Base-by-base conservation (phyloP, 2,113 vertebrate genomes). In the Lophotis ruficrista region DNA sequence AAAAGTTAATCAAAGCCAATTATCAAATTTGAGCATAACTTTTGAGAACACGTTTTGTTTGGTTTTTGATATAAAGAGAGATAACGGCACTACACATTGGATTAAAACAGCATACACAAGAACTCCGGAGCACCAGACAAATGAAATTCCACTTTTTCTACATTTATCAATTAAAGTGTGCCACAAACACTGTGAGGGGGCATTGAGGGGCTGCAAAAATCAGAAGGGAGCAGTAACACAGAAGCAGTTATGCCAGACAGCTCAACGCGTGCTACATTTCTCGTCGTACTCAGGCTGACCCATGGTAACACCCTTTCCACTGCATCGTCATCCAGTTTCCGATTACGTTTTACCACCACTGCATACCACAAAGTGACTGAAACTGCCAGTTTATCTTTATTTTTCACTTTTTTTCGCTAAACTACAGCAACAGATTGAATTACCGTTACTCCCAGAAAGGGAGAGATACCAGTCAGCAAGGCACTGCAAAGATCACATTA, bases 341-440 rank as follows among this genome's bases (percentile, higher is more conserved):
- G 31, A 87, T 91, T 60, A 89, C 12, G 10, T 89, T 94, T 94
- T 70, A 48, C 92, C 93, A 92, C 31, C 61, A 27, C 82, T 72
- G 86, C 79, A 31, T 45, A 89, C 61, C 62, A 73, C 19, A 78
- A 94, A 94, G 92, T 45, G 48, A 60, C 54, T 47, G 53, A 89
- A 95, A 69, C 60, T 90, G 66, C 54, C 93, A 89, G 95, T 83
- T 94, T 73, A 92, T 91, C 90, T 94, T n/a, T n/a, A n/a, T n/a
- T n/a, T n/a, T n/a, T n/a, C n/a, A n/a, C n/a, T n/a, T n/a, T n/a
- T n/a, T n/a, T n/a, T n/a, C n/a, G n/a, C n/a, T n/a, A n/a, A 86
- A 94, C 79, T 77, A 78, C 14, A 61, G 41, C 80, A 83, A 66
- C 89, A 93, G 73, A 51, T 79, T 72, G 96, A 92, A 94, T 90